Conservation (phyloP, 2,113 vertebrate genomes). For the Platysteira castanea region DNA sequence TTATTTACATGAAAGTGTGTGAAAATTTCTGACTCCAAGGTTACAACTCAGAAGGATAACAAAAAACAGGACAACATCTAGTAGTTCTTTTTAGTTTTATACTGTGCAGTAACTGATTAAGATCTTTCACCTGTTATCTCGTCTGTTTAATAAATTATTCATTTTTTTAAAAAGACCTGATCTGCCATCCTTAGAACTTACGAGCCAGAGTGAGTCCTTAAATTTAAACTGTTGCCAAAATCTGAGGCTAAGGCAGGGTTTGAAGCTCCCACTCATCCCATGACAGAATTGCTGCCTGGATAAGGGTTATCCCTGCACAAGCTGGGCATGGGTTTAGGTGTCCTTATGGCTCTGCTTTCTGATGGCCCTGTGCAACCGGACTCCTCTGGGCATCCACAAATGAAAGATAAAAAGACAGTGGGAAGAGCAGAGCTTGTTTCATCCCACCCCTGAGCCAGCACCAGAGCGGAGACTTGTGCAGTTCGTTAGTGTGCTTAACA, state of each 20-base stretch:
- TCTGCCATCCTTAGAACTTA: not conserved
- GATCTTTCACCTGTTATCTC: not conserved
- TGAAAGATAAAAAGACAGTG: not conserved
- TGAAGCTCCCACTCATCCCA: not conserved
- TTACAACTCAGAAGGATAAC: no score
- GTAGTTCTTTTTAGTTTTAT: not conserved
- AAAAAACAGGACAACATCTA: no score
- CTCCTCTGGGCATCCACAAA: not conserved
- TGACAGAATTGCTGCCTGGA: not conserved
- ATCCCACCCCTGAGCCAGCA: not conserved
- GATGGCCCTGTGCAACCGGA: not conserved
- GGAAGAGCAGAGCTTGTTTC: not conserved
- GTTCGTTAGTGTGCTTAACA: not conserved
- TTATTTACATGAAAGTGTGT: no score
- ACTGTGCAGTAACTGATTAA: not conserved
- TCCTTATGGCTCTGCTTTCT: not conserved
- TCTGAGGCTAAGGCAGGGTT: not conserved
- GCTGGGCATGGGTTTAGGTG: not conserved
- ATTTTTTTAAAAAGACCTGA: not conserved
- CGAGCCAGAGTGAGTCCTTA: not conserved
- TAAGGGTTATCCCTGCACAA: not conserved
- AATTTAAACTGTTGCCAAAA: not conserved
- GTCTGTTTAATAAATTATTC: not conserved
- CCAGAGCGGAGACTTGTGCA: not conserved
- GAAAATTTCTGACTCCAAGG: no score